Base-by-base conservation (phyloP, 2,888 invertebrate species). In the Gari tellinella region DNA sequence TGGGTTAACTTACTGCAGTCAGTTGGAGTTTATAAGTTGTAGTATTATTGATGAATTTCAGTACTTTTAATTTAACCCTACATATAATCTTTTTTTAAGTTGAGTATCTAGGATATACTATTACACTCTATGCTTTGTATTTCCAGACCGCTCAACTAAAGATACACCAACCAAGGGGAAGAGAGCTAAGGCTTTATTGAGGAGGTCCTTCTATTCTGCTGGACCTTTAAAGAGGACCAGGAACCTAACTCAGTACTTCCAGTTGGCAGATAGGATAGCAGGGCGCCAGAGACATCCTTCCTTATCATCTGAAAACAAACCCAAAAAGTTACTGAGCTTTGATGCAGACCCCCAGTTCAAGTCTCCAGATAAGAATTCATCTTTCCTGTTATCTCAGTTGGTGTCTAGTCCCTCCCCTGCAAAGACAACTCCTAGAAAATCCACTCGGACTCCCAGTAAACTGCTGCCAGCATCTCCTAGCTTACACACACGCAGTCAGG, bases 181-280 rank as follows among this genome's bases (percentile, higher is more conserved):
- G 60, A 81, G 83, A 62, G 85, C 86, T 2, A 67, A 81, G 38
- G 80, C 83, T 21, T 66, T 85, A 8, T 69, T 85, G 26, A 73
- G 88, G 31, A 70, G 85, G 45, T 80, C 85, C 5, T 89, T 88
- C 66, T 89, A 88, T 72, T 87, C 87, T 19, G 85, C 86, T 40
- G 82, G 84, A 15, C 83, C 80, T 1, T 60, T 81, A 8, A 83
- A 79, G 41, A 65, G 83, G 37, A 86, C 87, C 8, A 74, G 86
- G 17, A 88, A 84, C 65, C 58, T 88, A 26, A 74, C 81, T 14
- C 84, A 83, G 43, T 85, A 86, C 51, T 65, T 84, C 43, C 81
- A 88, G 56, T 66, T 87, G 19, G 83, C 84, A 15, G 84, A 86
- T 64, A 83, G 82, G 57, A 84, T 84, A 40, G 83, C 84, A 45